phyloP scores from a whole-genome alignment of 2,797 vertebrate genomes.

The Benthosema pterotum region DNA sequence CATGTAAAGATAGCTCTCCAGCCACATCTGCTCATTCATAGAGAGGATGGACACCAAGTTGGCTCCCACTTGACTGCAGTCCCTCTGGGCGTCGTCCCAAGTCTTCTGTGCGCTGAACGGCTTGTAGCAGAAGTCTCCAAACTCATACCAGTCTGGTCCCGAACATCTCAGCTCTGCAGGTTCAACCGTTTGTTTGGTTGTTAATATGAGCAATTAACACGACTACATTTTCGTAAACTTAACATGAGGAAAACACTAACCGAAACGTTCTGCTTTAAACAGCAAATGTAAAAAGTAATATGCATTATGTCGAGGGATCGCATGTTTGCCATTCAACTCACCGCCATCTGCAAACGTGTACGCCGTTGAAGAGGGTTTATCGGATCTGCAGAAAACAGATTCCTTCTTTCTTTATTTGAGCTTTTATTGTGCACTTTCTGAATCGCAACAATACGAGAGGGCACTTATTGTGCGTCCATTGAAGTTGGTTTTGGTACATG shows the following conservation, averaged over 20 bases:
- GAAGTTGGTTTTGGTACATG: too few species aligned
- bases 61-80: slow-evolving; percentile 71
- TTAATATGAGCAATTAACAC: background rate
- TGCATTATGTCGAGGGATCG: background rate
- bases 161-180: slow-evolving; percentile 78
- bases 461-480: too few species aligned
- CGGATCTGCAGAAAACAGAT: slow-evolving; percentile 56
- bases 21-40: slow-evolving; percentile 80
- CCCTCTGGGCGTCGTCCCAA: slow-evolving; percentile 61
- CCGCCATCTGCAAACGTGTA: slow-evolving; percentile 81
- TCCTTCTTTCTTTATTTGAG: background rate
- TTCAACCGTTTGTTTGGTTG: background rate
- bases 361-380: slow-evolving; percentile 65
- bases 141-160: slow-evolving; percentile 80
- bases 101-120: slow-evolving; percentile 72
- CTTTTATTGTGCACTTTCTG: background rate
- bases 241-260: background rate
- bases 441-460: background rate
- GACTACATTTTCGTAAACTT: too few species aligned
- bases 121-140: slow-evolving; percentile 84
- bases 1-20: slow-evolving; percentile 81
- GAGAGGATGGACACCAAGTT: slow-evolving; percentile 80
- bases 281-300: too few species aligned
- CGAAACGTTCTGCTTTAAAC: too few species aligned
- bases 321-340: slow-evolving; percentile 39